A percentile compares a stretch with the other conserved stretches of the same genome.
Conservation (phyloP, 2,888 invertebrate species). For the Emesis furor region DNA sequence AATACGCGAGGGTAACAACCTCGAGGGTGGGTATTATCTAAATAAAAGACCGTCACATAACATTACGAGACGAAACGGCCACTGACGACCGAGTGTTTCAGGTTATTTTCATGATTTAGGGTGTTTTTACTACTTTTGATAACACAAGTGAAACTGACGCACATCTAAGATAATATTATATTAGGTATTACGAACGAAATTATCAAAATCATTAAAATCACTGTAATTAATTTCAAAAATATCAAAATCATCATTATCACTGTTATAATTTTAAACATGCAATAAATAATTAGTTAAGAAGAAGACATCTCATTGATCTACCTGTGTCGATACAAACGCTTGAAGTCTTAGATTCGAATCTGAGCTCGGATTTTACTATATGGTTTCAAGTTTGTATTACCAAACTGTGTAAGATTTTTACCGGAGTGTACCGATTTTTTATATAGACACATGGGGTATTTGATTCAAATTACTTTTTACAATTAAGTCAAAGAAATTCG, state of each 20-base stretch:
- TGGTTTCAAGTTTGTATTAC: no score
- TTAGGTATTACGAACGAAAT: background rate
- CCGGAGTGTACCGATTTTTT: no score
- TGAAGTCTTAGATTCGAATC: background rate
- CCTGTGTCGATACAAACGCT: background rate
- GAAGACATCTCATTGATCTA: no score
- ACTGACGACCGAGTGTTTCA: conserved; percentile 77
- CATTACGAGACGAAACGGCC: conserved; percentile 79
- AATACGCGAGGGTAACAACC: conserved; percentile 86
- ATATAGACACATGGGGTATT: no score
- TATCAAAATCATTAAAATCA: background rate
- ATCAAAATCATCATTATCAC: no score
- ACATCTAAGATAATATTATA: background rate
- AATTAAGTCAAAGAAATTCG: no score
- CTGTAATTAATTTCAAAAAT: no score
- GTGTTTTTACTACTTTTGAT: conserved; percentile 23
- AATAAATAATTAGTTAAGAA: no score
- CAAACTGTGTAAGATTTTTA: no score
- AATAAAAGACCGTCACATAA: conserved; percentile 87
- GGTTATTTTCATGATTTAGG: conserved; percentile 37
- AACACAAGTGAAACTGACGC: background rate
- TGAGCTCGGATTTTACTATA: background rate
- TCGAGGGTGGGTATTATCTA: conserved; percentile 87
- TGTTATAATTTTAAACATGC: no score
- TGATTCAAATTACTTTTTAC: no score